Evolutionary conservation across 2,113 vertebrate genomes (phyloP), one percentile per base, ranked within the genome.

Genomic region (Sterna hirundo): DNA sequence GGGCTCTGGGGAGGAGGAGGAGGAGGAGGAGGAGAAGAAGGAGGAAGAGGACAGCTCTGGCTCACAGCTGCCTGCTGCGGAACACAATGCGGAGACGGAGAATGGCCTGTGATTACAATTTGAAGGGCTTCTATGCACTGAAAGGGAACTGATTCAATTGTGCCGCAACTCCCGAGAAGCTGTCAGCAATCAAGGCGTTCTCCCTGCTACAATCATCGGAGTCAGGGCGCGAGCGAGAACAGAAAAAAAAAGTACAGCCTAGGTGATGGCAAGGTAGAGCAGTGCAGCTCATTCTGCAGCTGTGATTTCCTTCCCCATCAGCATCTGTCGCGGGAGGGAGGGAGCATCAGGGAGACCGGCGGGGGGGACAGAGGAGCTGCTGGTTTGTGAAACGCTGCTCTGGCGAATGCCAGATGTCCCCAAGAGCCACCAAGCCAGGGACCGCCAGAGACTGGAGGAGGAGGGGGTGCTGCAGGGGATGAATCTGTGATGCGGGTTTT

Each of bases 71-170:
- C 86, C 84, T 85, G 71, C 78, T 0, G 64, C 29, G 6, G 75
- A 95, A 91, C 82, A 96, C 95, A 97, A 95, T 93, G 76, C 6
- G 0, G 91, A 94, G 95, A 87, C 18, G 86, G 97, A 97, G 94
- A 97, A 98, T 96, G 96, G 97, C 86, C 85, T 1, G 36, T 95
- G 88, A 97, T 97, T 97, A 98, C 96, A 98, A 97, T 97, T 88
- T 96, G 82, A 97, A 95, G 86, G 85, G 81, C 96, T 98, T 98
- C 97, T 97, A 86, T 82, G 92, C 69, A 27, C 91, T 98, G 97
- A 98, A 98, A 98, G 91, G 92, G 86, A 96, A 91, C 84, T 97
- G 98, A 98, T 98, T 98, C 95, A 94, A 97, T 93, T 96, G 86
- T 97, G 95, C 92, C 47, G 69, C 64, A 93, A 97, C 94, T 96